Base-by-base conservation (phyloP, 2,888 invertebrate genomes). In the Mactromeris polynyma region DNA sequence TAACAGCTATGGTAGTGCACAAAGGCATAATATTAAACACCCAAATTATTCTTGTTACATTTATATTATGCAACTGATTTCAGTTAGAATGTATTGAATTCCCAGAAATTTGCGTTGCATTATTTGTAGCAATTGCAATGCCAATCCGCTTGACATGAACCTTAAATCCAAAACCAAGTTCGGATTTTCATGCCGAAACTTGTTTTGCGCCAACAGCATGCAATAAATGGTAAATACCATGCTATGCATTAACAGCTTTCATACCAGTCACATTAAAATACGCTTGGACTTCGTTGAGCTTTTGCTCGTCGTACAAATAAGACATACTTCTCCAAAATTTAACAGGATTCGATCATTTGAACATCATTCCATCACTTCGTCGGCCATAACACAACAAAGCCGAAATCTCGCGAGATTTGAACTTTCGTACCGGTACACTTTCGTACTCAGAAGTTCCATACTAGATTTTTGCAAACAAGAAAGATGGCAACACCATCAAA, bases 251-350 rank as follows among this genome's bases (percentile, higher is more conserved):
- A 21, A 58, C n/a, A 19, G 33, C 19, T 51, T 84, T 86, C 86
- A 73, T 86, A 91, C 90, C 91, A 58, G 91, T 80, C 58, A 83
- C 77, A 88, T 91, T 91, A 54, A 91, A 91, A 89, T 87, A 91
- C 19, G 51, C 81, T 26, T 90, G 87, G 2, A 85, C 82, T 42
- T 90, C 87, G 58, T 89, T 91, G 19, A 90, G 79, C 54, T 84
- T 85, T 73, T 85, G 81, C 81, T 90, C 86, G 77, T 89, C 88
- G 82, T 86, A 85, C 9, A 46, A 54, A 42, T 58, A 77, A 42
- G 73, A 81, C 90, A 90, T 90, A 82, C 86, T 86, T 86, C 42
- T 31, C 31, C 33, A 73, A 73, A n/a, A 51, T 40, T 73, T 36
- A 19, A 38, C 80, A 42, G 26, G 26, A 64, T 42, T 46, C 26